Evolutionary conservation across 2,113 vertebrate species (phyloP).

Genomic region (Oreamnos americanus): DNA sequence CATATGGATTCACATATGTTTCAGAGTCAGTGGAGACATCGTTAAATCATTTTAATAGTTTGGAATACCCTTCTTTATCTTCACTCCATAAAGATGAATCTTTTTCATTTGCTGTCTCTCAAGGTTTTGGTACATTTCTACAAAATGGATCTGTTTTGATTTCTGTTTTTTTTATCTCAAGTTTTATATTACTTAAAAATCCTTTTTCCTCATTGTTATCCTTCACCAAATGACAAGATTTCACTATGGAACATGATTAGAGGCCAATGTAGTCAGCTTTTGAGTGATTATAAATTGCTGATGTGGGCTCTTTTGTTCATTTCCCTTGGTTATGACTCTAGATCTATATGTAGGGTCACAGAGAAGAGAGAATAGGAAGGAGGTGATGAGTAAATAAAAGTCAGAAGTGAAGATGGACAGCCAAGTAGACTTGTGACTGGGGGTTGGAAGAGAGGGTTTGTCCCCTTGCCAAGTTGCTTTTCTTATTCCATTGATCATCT

Average conservation of each 20-base stretch:
- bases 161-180: not conserved
- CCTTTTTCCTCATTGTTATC: not conserved
- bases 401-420: not conserved
- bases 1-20: not conserved
- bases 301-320: not conserved
- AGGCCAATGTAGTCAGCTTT: not conserved
- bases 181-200: constrained; percentile 35
- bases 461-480: not conserved
- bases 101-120: not conserved
- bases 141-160: not conserved
- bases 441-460: not conserved
- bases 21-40: not conserved
- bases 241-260: not conserved
- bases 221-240: constrained; percentile 3
- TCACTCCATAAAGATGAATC: not conserved
- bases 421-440: not conserved
- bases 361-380: not conserved
- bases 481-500: not conserved
- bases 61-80: not conserved
- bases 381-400: not conserved
- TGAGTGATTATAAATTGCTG: not conserved
- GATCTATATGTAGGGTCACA: not conserved
- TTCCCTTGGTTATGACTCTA: not conserved
- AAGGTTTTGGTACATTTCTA: not conserved
- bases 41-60: not conserved